A percentile compares a stretch with the other conserved stretches of the same genome.
These are phyloP conservation scores for Cephus sareptanus DNA, from an alignment of 2,888 invertebrate genomes.

Conservation along the genomic window DNA sequence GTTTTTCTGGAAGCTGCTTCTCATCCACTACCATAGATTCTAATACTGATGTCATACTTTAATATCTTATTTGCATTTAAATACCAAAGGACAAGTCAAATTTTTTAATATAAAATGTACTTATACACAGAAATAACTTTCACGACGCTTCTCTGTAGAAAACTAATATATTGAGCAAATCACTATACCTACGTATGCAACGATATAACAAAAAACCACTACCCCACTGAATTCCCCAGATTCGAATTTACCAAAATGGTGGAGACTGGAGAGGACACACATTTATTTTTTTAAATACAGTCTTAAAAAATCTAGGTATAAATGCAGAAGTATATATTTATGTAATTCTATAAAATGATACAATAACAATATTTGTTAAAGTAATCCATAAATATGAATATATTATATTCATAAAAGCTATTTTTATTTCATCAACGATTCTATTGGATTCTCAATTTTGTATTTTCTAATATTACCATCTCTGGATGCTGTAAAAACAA, in stretches of 20 bases:
- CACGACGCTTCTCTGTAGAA: background rate
- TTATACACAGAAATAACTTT: background rate
- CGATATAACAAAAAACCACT: background rate
- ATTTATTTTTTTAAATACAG: background rate
- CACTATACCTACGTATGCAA: background rate
- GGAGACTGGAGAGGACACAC: background rate
- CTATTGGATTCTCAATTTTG: constrained; percentile 44
- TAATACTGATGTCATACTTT: constrained; percentile 66
- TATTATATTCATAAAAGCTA: background rate
- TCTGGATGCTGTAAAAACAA: constrained; percentile 74
- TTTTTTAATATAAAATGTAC: background rate
- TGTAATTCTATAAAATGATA: background rate
- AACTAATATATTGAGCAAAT: too few species aligned
- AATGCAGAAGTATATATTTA: background rate
- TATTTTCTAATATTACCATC: constrained; percentile 76
- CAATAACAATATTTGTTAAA: background rate
- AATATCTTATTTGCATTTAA: background rate
- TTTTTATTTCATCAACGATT: background rate
- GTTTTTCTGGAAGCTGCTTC: constrained; percentile 77
- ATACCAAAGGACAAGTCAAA: background rate
- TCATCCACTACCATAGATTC: constrained; percentile 88
- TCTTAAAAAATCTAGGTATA: background rate
- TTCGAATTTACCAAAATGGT: background rate
- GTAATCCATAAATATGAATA: background rate
- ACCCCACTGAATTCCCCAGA: background rate